Conservation (phyloP, 2,797 vertebrate genomes). For the Acanthiza pusilla region DNA sequence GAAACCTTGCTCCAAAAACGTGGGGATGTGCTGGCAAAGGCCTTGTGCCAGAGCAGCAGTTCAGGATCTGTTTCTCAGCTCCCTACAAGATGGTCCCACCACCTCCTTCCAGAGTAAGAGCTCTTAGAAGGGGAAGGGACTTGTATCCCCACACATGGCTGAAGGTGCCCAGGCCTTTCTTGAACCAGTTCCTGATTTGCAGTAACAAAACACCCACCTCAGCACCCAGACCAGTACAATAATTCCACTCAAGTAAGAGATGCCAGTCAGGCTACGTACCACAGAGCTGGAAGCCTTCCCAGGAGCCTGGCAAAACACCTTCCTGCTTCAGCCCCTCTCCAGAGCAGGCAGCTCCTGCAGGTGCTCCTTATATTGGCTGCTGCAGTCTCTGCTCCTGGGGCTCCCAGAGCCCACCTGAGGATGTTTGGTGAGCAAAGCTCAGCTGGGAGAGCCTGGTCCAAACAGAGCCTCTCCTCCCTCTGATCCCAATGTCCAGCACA, state of each 20-base stretch:
- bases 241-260: background rate
- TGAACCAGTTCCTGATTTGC: background rate
- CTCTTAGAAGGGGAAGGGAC: background rate
- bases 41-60: background rate
- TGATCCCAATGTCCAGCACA: background rate
- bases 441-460: background rate
- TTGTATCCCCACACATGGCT: fast-evolving
- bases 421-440: background rate
- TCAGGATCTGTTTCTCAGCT: background rate
- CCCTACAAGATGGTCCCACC: background rate
- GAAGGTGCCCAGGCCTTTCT: background rate
- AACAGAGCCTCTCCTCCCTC: background rate
- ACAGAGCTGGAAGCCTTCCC: background rate
- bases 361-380: background rate
- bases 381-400: background rate
- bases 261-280: background rate
- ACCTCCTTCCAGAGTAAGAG: background rate
- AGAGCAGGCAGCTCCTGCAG: fast-evolving
- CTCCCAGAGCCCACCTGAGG: background rate
- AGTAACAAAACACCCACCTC: background rate
- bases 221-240: background rate
- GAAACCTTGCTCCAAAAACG: background rate
- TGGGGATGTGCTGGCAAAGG: background rate
- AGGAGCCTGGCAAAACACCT: background rate
- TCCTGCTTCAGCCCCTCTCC: background rate